Percentiles rank a stretch among this genome's conserved stretches.
These are phyloP conservation scores for Spodoptera frugiperda DNA, from an alignment of 1,140 invertebrate genomes.

Conservation along the genomic window DNA sequence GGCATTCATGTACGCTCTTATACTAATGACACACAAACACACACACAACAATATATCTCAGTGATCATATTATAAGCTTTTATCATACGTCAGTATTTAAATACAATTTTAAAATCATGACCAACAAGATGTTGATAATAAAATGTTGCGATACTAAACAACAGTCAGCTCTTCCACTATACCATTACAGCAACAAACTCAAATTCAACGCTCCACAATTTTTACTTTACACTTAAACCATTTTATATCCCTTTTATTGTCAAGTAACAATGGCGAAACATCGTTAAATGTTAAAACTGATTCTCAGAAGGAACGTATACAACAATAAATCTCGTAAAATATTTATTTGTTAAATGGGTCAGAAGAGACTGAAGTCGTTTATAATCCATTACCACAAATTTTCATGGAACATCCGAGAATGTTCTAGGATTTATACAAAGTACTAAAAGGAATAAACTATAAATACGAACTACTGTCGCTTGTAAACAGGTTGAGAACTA, in stretches of 20 bases:
- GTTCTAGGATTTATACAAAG: background rate
- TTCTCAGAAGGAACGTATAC: background rate
- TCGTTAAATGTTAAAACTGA: slow-evolving; percentile 20
- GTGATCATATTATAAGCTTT: too few relatives aligned
- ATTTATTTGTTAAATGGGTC: slow-evolving; percentile 34
- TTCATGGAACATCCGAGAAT: background rate
- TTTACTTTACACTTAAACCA: slow-evolving; percentile 7
- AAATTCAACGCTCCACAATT: background rate
- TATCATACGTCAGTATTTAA: too few relatives aligned
- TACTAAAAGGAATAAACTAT: background rate
- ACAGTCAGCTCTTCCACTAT: background rate
- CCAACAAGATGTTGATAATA: too few relatives aligned
- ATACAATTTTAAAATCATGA: too few relatives aligned
- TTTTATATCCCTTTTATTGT: slow-evolving; percentile 25
- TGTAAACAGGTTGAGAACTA: too few relatives aligned
- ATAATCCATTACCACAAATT: background rate
- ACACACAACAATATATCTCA: too few relatives aligned
- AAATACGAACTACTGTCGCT: too few relatives aligned
- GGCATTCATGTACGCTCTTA: too few relatives aligned
- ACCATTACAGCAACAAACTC: background rate
- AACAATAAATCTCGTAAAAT: slow-evolving; percentile 18
- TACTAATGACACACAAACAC: too few relatives aligned
- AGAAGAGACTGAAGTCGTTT: slow-evolving; percentile 15
- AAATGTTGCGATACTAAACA: too few relatives aligned
- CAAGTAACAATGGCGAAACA: slow-evolving; percentile 1